A percentile compares a stretch with the other conserved stretches of the same genome.
Conservation (phyloP, 2,888 invertebrate genomes). For the Blera fallax region DNA sequence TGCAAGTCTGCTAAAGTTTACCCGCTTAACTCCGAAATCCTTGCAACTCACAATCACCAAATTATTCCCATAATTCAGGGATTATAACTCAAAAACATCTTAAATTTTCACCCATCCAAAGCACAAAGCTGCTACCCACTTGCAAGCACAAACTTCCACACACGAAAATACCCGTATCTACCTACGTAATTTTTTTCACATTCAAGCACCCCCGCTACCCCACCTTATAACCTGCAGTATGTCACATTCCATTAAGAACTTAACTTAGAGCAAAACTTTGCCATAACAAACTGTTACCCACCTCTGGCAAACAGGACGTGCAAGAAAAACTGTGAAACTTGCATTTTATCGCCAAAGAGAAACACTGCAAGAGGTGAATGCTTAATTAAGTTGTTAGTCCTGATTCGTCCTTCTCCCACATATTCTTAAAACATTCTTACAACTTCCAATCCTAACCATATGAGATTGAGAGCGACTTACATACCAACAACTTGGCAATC, state of each 20-base stretch:
- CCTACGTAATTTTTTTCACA: constrained; percentile 31
- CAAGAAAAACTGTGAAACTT: constrained; percentile 50
- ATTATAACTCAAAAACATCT: background rate
- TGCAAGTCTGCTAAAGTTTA: no score
- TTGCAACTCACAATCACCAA: no score
- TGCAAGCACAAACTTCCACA: constrained; percentile 5
- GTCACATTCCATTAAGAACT: constrained; percentile 58
- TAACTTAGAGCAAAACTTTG: constrained; percentile 56
- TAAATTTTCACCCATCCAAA: background rate
- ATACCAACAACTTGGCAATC: constrained; percentile 52
- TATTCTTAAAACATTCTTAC: background rate
- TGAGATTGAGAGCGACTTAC: constrained; percentile 16
- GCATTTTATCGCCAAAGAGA: constrained; percentile 59
- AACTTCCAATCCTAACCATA: constrained; percentile 13
- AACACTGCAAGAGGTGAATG: constrained; percentile 50
- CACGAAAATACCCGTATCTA: background rate
- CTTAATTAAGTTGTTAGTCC: constrained; percentile 64
- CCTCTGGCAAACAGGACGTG: constrained; percentile 50
- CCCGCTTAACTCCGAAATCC: no score
- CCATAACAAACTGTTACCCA: constrained; percentile 60
- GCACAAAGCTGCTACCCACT: background rate
- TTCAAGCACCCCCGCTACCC: constrained; percentile 22
- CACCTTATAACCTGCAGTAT: constrained; percentile 69
- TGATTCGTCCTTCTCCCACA: constrained; percentile 23
- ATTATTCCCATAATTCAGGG: background rate